Evolutionary conservation across 2,888 invertebrate species (phyloP), one percentile per base, ranked within the genome.

Genomic region (Rhingia campestris): DNA sequence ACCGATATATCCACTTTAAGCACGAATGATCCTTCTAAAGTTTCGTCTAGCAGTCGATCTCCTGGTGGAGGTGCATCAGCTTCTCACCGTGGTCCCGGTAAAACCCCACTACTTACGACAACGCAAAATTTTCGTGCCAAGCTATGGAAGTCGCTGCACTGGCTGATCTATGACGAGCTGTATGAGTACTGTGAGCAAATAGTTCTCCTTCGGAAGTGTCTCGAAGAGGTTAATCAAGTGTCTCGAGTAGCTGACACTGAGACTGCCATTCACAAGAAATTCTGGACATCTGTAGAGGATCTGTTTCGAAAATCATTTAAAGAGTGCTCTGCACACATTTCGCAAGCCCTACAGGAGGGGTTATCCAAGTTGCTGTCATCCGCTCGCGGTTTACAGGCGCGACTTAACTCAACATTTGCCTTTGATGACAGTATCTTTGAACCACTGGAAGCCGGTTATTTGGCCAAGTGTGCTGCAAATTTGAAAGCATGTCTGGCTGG

Each of bases 121-220:
- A 93, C 86, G 88, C 91, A 91, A 92, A 90, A 93, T 91, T 88
- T 94, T 91, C 87, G 94, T 89, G 91, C 92, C 89, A 87, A 95
- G 88, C 93, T 98, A 4, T 98, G 98, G 98, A 95, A 95, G 81
- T 97, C 97, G 87, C 93, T 98, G 88, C 97, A 98, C 89, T 96
- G 95, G 91, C 92, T 97, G 6, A 96, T 97, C 89, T 95, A 96
- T 88, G 94, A 94, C 76, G 94, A 95, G 75, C 93, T 96, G 47
- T 95, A 93, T 87, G 93, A 94, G 74, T 94, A 94, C 86, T 96
- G 96, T 89, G 93, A 94, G 85, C 96, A 96, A 91, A 89, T 90
- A 4, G 88, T 89, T 64, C 77, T 90, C 12, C 89, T 92, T 1
- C 89, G 93, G 89, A 89, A 88, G 35, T 89, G 90, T 0, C 77